These are phyloP conservation scores for Sylvia borin DNA, from an alignment of 2,797 vertebrate genomes.

Conservation along the genomic window DNA sequence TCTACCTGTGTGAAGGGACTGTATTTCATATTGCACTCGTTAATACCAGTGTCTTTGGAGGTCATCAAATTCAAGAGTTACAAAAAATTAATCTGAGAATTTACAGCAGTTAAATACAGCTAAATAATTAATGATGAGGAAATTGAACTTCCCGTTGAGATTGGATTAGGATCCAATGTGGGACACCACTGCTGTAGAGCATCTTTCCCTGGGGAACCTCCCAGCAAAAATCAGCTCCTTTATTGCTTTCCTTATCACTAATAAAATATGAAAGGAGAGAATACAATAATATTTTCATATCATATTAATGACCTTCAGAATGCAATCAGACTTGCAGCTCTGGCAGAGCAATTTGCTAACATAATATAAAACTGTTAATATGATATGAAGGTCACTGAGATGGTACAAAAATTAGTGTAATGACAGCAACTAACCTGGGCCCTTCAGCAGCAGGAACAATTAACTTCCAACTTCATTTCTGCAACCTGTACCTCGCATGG, in stretches of 20 bases:
- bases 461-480: conserved; percentile 8
- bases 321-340: conserved; percentile 57
- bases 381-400: conserved; percentile 57
- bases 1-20: background rate
- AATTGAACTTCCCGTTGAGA: conserved; percentile 68
- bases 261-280: conserved; percentile 72
- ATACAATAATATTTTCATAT: conserved; percentile 70
- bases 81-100: conserved; percentile 65
- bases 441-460: conserved; percentile 38
- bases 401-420: conserved; percentile 43
- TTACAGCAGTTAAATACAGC: conserved; percentile 65
- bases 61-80: conserved; percentile 57
- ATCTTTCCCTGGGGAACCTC: conserved; percentile 45
- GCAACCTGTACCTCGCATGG: background rate
- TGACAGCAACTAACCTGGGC: background rate
- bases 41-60: conserved; percentile 54
- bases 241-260: conserved; percentile 71
- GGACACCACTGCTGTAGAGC: conserved; percentile 57
- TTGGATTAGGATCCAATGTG: conserved; percentile 59
- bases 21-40: background rate
- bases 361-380: conserved; percentile 62
- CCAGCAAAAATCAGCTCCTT: conserved; percentile 63
- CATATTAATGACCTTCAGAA: conserved; percentile 70
- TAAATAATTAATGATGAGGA: conserved; percentile 72
- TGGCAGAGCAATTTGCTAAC: conserved; percentile 67